Evolutionary conservation across 2,113 vertebrate species (phyloP).

Genomic region (human (Homo sapiens)): DNA sequence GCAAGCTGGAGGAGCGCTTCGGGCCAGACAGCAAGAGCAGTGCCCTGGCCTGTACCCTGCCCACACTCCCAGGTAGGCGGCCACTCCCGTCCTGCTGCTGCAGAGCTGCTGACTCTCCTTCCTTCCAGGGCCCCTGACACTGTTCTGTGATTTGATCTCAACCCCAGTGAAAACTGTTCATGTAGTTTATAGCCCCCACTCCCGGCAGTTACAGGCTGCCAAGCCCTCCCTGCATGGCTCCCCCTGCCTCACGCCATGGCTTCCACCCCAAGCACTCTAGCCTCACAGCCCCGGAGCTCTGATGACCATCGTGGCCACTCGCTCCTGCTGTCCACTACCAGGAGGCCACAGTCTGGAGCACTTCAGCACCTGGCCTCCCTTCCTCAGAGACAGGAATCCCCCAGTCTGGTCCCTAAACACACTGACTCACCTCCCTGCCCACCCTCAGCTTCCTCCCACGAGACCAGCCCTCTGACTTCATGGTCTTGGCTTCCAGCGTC

Average conservation of each 20-base stretch:
- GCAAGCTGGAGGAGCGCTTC: slow-evolving; percentile 90
- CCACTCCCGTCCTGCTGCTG: rapidly evolving
- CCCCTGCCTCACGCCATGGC: not conserved
- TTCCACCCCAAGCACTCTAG: rapidly evolving
- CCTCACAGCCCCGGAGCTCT: not conserved
- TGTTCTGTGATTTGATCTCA: rapidly evolving
- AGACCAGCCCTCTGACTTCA: not conserved
- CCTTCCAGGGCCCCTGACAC: rapidly evolving
- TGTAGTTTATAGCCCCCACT: not conserved
- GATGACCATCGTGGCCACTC: rapidly evolving
- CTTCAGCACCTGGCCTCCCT: too few relatives aligned
- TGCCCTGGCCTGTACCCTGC: slow-evolving; percentile 87
- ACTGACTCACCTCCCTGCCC: not conserved
- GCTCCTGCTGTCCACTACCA: not conserved
- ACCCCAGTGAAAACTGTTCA: rapidly evolving
- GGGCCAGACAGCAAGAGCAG: slow-evolving; percentile 81
- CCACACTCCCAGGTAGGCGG: slow-evolving; percentile 90
- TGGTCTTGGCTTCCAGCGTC: not conserved
- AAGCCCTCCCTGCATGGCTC: rapidly evolving
- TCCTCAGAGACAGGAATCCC: not conserved
- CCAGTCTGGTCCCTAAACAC: not conserved
- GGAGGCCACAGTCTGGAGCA: not conserved
- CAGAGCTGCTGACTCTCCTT: not conserved
- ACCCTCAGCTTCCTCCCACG: not conserved
- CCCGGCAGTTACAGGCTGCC: rapidly evolving